phyloP scores from a whole-genome alignment of 2,113 vertebrate genomes.

The Diadophis punctatus region DNA sequence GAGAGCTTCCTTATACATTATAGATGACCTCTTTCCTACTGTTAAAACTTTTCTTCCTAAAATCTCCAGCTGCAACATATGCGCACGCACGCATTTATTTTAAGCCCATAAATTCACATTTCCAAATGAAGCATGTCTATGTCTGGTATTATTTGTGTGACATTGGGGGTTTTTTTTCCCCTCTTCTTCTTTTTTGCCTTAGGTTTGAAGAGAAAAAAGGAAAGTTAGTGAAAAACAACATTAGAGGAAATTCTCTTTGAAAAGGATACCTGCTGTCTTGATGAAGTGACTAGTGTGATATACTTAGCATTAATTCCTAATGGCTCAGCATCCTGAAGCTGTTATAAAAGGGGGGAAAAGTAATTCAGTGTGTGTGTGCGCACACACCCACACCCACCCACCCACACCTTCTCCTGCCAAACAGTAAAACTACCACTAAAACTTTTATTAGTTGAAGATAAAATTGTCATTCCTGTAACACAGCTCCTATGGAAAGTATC shows the following conservation, averaged over 20 bases:
- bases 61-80: background rate
- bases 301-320: background rate
- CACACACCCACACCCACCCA: background rate
- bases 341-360: background rate
- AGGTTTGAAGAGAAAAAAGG: background rate
- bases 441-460: background rate
- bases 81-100: background rate
- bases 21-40: conserved; percentile 40
- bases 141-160: conserved; percentile 14
- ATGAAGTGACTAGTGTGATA: background rate
- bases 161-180: background rate
- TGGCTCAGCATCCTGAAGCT: background rate
- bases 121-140: conserved; percentile 19
- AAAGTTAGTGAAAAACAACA: background rate
- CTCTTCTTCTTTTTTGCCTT: background rate
- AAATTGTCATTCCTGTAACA: background rate
- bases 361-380: no score
- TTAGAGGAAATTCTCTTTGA: conserved; percentile 22
- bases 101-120: conserved; percentile 26
- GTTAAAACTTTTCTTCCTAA: conserved; percentile 33
- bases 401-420: background rate
- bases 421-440: background rate
- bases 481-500: background rate
- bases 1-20: conserved; percentile 41
- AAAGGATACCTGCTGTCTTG: background rate